These are phyloP conservation scores for Zeugodacus cucurbitae DNA, from an alignment of 1,140 invertebrate species.

Conservation along the genomic window DNA sequence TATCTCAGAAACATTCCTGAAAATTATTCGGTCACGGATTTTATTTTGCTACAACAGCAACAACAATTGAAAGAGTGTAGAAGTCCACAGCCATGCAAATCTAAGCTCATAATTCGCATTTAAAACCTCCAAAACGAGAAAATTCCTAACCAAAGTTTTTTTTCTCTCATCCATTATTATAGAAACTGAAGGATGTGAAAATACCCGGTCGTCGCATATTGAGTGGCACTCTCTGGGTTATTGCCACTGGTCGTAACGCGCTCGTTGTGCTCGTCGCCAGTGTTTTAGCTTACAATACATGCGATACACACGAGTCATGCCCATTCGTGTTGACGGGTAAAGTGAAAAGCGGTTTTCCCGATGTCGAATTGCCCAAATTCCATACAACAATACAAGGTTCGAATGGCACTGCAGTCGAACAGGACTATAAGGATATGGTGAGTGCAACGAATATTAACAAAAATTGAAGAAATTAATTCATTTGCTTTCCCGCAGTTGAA, in stretches of 20 bases:
- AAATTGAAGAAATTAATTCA: neutral
- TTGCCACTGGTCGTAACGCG: conserved; percentile 82
- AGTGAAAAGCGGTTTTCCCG: conserved; percentile 73
- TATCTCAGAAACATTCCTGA: too few species aligned
- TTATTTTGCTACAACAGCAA: too few species aligned
- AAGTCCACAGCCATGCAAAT: too few species aligned
- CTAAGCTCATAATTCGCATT: too few species aligned
- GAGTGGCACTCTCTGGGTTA: conserved; percentile 75
- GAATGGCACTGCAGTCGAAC: conserved; percentile 63
- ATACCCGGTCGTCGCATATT: conserved; percentile 55
- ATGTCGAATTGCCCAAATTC: conserved; percentile 72
- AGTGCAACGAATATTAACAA: neutral
- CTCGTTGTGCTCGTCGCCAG: conserved; percentile 76
- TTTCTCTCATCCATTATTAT: conserved; percentile 47
- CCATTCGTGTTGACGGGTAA: conserved; percentile 76
- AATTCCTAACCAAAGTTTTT: too few species aligned
- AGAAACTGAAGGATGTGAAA: conserved; percentile 77
- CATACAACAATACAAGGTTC: conserved; percentile 69
- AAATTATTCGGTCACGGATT: too few species aligned
- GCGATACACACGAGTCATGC: conserved; percentile 64
- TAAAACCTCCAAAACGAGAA: too few species aligned
- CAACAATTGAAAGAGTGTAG: too few species aligned
- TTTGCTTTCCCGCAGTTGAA: conserved; percentile 53
- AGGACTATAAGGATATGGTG: conserved; percentile 69
- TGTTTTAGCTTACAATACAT: conserved; percentile 70